Evolutionary conservation across 2,113 vertebrate species (phyloP).

Genomic region (Hyperopisus bebe): DNA sequence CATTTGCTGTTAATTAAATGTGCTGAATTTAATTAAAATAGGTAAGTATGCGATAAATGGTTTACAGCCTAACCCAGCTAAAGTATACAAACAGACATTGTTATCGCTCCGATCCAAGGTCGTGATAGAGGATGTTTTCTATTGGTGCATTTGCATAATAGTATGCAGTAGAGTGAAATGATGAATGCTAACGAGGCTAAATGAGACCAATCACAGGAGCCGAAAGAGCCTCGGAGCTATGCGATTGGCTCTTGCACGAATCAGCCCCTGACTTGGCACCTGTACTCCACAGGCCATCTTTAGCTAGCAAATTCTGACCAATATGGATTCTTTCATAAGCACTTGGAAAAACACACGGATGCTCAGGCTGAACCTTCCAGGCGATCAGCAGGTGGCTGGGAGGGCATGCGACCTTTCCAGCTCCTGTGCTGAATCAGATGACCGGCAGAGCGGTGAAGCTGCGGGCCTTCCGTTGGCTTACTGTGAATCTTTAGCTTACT

Average conservation of each 20-base stretch:
- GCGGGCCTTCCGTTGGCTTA: not conserved
- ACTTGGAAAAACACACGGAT: not conserved
- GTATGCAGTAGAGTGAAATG: not conserved
- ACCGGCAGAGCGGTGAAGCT: not conserved
- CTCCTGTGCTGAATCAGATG: not conserved
- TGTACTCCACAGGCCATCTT: not conserved
- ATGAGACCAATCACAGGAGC: not conserved
- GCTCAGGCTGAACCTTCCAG: not conserved
- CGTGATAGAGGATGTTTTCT: not conserved
- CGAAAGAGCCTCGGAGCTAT: not conserved
- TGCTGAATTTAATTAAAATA: not conserved
- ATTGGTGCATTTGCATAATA: not conserved
- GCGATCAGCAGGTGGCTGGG: not conserved
- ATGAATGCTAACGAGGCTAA: not conserved
- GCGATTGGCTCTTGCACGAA: not conserved
- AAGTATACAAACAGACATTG: not conserved
- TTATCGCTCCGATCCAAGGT: not conserved
- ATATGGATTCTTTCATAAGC: not conserved
- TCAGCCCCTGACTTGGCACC: not conserved
- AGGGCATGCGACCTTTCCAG: not conserved
- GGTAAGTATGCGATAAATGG: not conserved
- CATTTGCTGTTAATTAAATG: constrained; percentile 6
- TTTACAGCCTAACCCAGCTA: constrained; percentile 8
- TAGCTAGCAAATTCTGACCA: not conserved
- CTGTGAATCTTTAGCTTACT: not conserved